Conservation (phyloP, 2,797 vertebrate genomes). For the Enteromius radiatus region DNA sequence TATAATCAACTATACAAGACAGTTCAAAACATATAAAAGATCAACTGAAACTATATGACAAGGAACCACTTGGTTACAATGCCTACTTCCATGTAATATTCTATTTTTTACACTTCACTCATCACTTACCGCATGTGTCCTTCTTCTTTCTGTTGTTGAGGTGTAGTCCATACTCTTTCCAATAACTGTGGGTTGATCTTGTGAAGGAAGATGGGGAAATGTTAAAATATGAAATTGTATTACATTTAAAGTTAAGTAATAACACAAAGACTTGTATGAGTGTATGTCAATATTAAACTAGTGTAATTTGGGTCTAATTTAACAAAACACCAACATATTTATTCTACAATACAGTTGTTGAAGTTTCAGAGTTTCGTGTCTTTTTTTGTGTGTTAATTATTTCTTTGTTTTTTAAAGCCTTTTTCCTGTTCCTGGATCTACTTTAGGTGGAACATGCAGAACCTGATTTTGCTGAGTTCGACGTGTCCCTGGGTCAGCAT, state of each 20-base stretch:
- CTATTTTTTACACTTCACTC: background rate
- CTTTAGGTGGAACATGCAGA: too few species aligned
- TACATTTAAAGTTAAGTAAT: too few species aligned
- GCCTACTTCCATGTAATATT: background rate
- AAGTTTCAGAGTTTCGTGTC: too few species aligned
- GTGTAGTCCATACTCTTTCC: background rate
- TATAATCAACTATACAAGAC: background rate
- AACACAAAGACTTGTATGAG: too few species aligned
- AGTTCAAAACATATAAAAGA: background rate
- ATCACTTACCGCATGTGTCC: background rate
- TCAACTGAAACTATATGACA: background rate
- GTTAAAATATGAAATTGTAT: background rate
- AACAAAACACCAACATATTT: too few species aligned
- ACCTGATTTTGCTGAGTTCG: too few species aligned
- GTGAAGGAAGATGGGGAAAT: background rate
- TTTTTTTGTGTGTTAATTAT: background rate
- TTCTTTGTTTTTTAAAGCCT: background rate
- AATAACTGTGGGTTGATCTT: background rate
- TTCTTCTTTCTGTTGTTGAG: background rate
- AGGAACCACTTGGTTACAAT: background rate
- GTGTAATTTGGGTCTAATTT: too few species aligned
- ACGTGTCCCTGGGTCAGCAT: too few species aligned
- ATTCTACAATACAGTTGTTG: too few species aligned
- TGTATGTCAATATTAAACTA: too few species aligned
- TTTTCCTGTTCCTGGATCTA: background rate